A percentile compares a stretch with the other conserved stretches of the same genome.
Evolutionary conservation across 2,888 invertebrate genomes (phyloP).

Genomic region (Colletes collaris): DNA sequence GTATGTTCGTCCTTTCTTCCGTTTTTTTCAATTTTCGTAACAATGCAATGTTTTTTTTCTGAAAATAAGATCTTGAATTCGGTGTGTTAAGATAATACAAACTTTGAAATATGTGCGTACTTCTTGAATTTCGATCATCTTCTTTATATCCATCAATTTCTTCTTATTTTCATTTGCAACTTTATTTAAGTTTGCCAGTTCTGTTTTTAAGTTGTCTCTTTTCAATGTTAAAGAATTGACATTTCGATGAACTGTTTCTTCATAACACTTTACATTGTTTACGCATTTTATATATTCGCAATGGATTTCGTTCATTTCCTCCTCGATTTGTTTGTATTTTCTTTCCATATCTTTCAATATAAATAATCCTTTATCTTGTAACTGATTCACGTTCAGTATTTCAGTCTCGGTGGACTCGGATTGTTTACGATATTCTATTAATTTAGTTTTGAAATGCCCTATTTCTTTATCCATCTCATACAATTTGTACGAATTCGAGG

Average conservation of each 20-base stretch:
- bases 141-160: conserved; percentile 36
- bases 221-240: conserved; percentile 24
- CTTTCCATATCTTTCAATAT: conserved; percentile 46
- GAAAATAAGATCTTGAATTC: conserved; percentile 12
- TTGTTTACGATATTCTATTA: conserved; percentile 35
- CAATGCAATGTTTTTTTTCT: conserved; percentile 63
- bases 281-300: conserved; percentile 37
- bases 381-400: conserved; percentile 30
- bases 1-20: conserved; percentile 17
- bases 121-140: conserved; percentile 48
- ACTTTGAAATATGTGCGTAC: conserved; percentile 22
- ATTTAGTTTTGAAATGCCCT: conserved; percentile 26
- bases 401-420: conserved; percentile 44
- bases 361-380: conserved; percentile 54
- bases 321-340: conserved; percentile 28
- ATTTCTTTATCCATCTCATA: conserved; percentile 26
- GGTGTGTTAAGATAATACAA: background rate
- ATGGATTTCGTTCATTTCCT: conserved; percentile 54
- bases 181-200: conserved; percentile 24
- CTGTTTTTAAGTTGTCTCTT: conserved; percentile 33
- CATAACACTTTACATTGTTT: background rate
- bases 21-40: conserved; percentile 42
- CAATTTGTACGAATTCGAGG: background rate
- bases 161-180: conserved; percentile 36
- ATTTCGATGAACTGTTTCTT: conserved; percentile 16